Base-by-base conservation (phyloP, 2,888 invertebrate genomes). In the Microctonus brassicae region DNA sequence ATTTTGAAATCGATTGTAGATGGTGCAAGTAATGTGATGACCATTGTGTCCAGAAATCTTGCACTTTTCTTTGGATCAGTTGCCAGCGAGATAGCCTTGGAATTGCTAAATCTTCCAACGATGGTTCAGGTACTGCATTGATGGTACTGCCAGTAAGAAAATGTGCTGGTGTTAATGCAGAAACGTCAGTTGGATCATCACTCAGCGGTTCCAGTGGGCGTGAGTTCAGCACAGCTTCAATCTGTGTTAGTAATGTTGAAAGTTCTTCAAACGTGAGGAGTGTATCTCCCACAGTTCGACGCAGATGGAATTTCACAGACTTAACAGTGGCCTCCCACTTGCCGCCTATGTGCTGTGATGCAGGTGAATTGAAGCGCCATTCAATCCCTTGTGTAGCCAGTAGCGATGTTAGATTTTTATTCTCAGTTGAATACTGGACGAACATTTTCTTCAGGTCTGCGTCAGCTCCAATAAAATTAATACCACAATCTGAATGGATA, bases 301-400 rank as follows among this genome's bases (percentile, higher is more conserved):
- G 53, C 0, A 82, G 60, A 52, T 81, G 80, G 82, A n/a, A n/a
- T n/a, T n/a, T n/a, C n/a, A n/a, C n/a, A n/a, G n/a, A n/a, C n/a
- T n/a, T n/a, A n/a, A n/a, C 78, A 0, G 76, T 79, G 0, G 80
- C 76, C 64, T 84, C 83, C 81, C 81, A 81, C 4, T 82, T 68
- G 0, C 83, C 82, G 2, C 80, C 83, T 53, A 79, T 76, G 66
- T 83, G 79, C 0, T 81, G 81, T 3, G 80, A 75, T 3, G 57
- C 58, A 0, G 82, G 77, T 1, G 83, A 79, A 57, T 78, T 80
- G 60, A 81, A 83, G 6, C 73, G 55, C 80, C 80, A 81, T 3
- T 71, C 2, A 11, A 77, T 79, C 10, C 76, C 77, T 24, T 76
- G 60, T 17, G 58, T 62, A 3, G 63, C 53, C 13, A 66, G 33